These are phyloP conservation scores for Ormyrus nitidulus DNA, from an alignment of 2,888 invertebrate species.

Conservation along the genomic window DNA sequence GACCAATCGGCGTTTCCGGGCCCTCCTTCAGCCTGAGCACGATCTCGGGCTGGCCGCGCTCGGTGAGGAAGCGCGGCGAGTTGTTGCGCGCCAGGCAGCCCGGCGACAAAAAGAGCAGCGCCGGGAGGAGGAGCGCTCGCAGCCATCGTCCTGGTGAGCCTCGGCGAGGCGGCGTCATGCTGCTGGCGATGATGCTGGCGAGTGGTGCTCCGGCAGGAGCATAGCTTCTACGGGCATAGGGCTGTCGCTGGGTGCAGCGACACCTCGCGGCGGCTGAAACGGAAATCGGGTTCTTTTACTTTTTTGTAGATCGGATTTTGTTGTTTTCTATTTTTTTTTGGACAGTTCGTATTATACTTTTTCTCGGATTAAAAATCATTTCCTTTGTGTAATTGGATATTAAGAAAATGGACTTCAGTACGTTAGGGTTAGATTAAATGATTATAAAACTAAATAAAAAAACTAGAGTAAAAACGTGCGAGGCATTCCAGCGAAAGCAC, in stretches of 20 bases:
- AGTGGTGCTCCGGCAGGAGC: slow-evolving; percentile 17
- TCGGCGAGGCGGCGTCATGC: slow-evolving; percentile 32
- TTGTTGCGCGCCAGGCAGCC: slow-evolving; percentile 79
- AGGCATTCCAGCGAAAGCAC: not conserved
- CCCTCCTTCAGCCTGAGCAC: slow-evolving; percentile 93
- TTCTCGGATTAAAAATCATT: no score
- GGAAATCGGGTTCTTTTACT: not conserved
- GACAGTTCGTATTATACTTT: no score
- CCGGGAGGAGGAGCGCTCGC: not conserved
- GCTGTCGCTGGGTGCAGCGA: not conserved
- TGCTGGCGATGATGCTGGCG: slow-evolving; percentile 20
- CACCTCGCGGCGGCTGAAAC: not conserved
- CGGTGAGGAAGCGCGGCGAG: slow-evolving; percentile 90
- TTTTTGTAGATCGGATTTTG: not conserved
- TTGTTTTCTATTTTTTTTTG: no score
- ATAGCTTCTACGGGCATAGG: slow-evolving; percentile 34
- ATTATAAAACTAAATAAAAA: no score
- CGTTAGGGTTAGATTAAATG: no score
- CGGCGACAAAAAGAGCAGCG: slow-evolving; percentile 13
- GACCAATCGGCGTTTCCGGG: slow-evolving; percentile 89
- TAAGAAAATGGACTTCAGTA: no score
- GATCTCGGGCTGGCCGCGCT: slow-evolving; percentile 88
- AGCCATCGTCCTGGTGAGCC: not conserved
- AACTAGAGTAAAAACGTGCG: not conserved
- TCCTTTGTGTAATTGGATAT: no score